phyloP scores from a whole-genome alignment of 2,113 vertebrate genomes.

The Rhinopithecus roxellana region DNA sequence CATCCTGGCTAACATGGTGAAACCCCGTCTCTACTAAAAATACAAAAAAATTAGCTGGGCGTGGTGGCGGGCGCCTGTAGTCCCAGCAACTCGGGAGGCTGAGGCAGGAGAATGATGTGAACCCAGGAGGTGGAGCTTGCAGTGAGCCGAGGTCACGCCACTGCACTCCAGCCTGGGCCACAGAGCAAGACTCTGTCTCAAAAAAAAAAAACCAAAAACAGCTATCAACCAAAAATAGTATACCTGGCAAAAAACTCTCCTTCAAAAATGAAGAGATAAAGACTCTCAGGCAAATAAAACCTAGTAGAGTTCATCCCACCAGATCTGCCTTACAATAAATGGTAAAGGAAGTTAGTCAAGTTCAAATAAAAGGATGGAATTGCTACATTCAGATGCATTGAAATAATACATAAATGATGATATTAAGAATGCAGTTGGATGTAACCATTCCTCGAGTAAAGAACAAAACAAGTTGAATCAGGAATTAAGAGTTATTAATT shows the following conservation, averaged over 20 bases:
- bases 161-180: no score
- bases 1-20: no score
- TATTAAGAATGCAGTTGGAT: neutral
- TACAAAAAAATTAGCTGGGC: no score
- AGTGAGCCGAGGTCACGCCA: no score
- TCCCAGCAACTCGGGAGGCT: no score
- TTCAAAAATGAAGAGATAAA: neutral
- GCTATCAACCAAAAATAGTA: neutral
- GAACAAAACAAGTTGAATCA: neutral
- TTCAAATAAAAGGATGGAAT: neutral
- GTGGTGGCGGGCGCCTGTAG: no score
- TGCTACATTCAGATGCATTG: neutral
- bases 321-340: neutral
- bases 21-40: no score
- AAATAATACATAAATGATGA: neutral
- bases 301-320: neutral
- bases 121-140: no score
- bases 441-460: neutral
- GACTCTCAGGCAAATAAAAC: neutral
- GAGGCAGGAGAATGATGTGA: no score
- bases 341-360: neutral
- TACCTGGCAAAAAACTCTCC: neutral
- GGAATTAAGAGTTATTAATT: neutral
- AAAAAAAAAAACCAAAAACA: no score
- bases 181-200: no score